phyloP scores from a whole-genome alignment of 2,797 vertebrate genomes.

The Crenichthys baileyi region DNA sequence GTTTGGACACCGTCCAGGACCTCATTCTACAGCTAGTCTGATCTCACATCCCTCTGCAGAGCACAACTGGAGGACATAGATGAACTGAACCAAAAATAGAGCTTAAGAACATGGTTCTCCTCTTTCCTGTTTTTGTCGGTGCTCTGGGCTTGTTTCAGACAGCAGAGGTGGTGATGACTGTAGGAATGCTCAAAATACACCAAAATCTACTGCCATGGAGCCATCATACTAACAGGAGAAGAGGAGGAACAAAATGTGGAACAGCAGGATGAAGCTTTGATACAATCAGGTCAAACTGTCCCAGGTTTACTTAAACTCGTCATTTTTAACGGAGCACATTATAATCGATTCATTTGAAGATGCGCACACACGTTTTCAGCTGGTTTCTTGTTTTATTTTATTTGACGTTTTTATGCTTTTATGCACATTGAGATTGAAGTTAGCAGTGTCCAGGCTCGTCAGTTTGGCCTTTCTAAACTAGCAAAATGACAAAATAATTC shows the following conservation, averaged over 20 bases:
- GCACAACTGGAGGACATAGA: slow-evolving; percentile 11
- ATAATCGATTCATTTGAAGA: not conserved
- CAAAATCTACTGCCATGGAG: not conserved
- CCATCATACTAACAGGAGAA: not conserved
- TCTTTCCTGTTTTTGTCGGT: slow-evolving; percentile 13
- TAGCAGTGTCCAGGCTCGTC: not conserved
- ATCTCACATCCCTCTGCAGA: slow-evolving; percentile 19
- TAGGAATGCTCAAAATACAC: not conserved
- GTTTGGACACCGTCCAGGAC: slow-evolving; percentile 83
- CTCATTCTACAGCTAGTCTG: slow-evolving; percentile 85
- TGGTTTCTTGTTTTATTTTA: not conserved
- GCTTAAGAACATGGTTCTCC: slow-evolving; percentile 23
- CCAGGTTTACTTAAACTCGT: not conserved
- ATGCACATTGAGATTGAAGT: not conserved
- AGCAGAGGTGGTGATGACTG: slow-evolving; percentile 25
- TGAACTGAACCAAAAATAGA: not conserved
- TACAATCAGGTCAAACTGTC: not conserved
- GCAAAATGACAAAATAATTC: not conserved
- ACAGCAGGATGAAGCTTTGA: not conserved
- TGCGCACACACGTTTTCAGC: not conserved
- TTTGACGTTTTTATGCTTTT: not conserved
- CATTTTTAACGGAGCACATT: not conserved
- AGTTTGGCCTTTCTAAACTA: not conserved
- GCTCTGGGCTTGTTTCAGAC: slow-evolving; percentile 15
- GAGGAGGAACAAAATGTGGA: not conserved